Percentiles rank a stretch among this genome's conserved stretches.
Evolutionary conservation across 2,113 vertebrate species (phyloP).

Genomic region (Tachycineta bicolor): DNA sequence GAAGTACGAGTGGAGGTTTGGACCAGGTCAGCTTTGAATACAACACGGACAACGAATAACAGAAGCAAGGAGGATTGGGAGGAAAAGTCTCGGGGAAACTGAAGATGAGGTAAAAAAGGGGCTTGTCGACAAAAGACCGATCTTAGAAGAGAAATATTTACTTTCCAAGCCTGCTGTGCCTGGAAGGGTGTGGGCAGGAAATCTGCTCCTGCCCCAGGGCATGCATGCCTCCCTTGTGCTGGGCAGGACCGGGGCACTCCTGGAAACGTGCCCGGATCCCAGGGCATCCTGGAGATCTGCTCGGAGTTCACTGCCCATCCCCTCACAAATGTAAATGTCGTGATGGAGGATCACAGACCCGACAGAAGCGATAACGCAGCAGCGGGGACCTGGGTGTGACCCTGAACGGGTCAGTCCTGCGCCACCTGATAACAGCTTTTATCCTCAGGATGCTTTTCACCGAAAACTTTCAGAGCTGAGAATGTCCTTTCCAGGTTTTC

Average conservation of each 20-base stretch:
- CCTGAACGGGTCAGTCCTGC: not conserved
- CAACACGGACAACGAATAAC: not conserved
- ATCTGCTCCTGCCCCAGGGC: not conserved
- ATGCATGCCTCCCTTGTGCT: not conserved
- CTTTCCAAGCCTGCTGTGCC: not conserved
- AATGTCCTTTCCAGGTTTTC: not conserved
- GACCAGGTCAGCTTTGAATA: not conserved
- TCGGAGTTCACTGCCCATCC: not conserved
- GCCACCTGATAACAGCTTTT: not conserved
- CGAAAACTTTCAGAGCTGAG: not conserved
- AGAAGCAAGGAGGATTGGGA: not conserved
- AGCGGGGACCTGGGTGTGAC: not conserved
- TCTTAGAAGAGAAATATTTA: not conserved
- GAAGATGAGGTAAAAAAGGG: not conserved
- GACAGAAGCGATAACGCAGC: rapidly evolving
- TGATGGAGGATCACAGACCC: not conserved
- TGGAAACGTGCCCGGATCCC: not conserved
- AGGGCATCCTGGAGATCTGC: not conserved
- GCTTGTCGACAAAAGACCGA: not conserved
- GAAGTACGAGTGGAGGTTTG: not conserved
- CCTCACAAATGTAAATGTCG: not conserved
- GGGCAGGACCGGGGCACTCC: not conserved
- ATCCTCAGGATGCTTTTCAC: not conserved
- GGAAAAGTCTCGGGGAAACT: not conserved
- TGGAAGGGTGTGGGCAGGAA: constrained; percentile 3